Evolutionary conservation across 2,888 invertebrate genomes (phyloP), one percentile per base, ranked within the genome.

Genomic region (Xestia ashworthii): DNA sequence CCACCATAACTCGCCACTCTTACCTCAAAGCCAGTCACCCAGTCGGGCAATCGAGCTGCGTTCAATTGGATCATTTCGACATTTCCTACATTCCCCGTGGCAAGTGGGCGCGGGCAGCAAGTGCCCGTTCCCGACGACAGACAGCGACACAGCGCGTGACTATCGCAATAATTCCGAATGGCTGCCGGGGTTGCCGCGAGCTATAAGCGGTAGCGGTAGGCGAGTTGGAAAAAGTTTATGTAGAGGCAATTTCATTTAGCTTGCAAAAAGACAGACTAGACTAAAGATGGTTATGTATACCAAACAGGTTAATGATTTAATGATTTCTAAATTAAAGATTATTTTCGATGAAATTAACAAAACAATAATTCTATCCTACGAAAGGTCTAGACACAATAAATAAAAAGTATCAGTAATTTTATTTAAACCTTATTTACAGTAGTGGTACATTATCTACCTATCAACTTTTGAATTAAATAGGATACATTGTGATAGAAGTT

Each of bases 81-180:
- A 86, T 89, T 89, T 85, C 78, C 86, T 86, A 87, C 89, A 87
- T 88, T 89, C 89, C 87, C 87, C 85, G 83, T 87, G 87, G 89
- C 93, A 92, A 93, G 93, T 93, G 93, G 94, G 93, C 91, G 89
- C 87, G 84, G 87, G 89, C 86, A 84, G 87, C 89, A 90, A 89
- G 88, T 90, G 88, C 75, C 76, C 60, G 78, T 84, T 90, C 90
- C 91, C 82, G 90, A 74, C 89, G 90, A 91, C 90, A 88, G 90
- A 79, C 87, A 83, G 84, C 80, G 89, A 90, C 90, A 89, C 86
- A 74, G 88, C 81, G 91, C 93, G 93, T 93, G 93, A 93, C 92
- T 93, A 89, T 92, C 87, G 92, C 90, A 92, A 92, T 89, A 82
- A 82, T 76, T 76, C 73, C 70, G 78, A 80, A 67, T 53, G 70